A percentile compares a stretch with the other conserved stretches of the same genome.
phyloP scores from a whole-genome alignment of 2,797 vertebrate genomes.

The Tadarida brasiliensis region DNA sequence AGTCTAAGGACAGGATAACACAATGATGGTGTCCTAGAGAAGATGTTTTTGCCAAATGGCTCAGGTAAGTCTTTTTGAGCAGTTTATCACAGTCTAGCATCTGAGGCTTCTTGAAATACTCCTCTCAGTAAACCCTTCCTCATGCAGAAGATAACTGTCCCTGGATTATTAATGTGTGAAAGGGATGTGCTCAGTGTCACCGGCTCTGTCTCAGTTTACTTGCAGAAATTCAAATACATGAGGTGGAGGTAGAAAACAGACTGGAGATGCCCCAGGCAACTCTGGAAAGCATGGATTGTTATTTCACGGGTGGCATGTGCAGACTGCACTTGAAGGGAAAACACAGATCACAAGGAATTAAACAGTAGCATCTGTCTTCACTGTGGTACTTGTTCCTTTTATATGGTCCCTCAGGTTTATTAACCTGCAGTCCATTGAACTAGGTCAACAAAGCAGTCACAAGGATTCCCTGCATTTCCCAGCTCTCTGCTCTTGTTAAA shows the following conservation, averaged over 20 bases:
- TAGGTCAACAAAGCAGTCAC: too few species aligned
- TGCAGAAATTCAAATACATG: not conserved
- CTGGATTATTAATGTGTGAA: not conserved
- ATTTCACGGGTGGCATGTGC: not conserved
- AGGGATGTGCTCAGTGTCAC: not conserved
- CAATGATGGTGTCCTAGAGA: not conserved
- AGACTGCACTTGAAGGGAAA: not conserved
- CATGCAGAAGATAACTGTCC: not conserved
- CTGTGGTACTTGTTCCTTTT: too few species aligned
- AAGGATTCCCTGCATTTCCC: too few species aligned
- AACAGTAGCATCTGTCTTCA: too few species aligned
- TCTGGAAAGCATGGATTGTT: not conserved
- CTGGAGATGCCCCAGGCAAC: not conserved
- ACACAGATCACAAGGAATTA: not conserved
- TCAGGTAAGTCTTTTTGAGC: not conserved
- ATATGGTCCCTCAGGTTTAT: too few species aligned
- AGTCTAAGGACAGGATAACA: not conserved
- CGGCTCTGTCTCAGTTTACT: not conserved
- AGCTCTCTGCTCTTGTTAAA: too few species aligned
- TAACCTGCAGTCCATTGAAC: too few species aligned
- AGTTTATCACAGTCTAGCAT: not conserved
- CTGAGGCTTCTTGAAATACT: not conserved
- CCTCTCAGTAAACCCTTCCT: not conserved
- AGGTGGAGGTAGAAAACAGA: not conserved
- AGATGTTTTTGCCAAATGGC: not conserved